Base-by-base conservation (phyloP, 1,140 invertebrate genomes). In the Asbolus verrucosus region DNA sequence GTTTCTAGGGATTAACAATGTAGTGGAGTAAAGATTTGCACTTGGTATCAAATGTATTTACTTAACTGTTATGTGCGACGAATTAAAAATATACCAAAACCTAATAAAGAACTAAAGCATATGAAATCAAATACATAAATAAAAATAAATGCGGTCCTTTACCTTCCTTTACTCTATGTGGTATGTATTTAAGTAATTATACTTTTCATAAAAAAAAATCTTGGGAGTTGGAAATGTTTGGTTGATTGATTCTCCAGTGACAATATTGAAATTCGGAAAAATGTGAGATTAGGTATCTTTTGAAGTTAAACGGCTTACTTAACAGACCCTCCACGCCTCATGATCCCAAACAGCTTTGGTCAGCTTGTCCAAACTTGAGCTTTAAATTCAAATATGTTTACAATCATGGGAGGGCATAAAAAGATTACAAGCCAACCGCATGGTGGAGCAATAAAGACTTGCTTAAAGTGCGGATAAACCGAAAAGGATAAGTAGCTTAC, bases 401-500 rank as follows among this genome's bases (percentile, higher is more conserved):
- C 46, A 36, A n/a, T 36, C 5, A 36, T 11, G 33, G 33, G 5
- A 36, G 33, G 54, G 61, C 18, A 27, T 63, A 63, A 63, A 63
- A 19, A 39, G 61, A 63, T 63, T 41, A 63, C 61, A 62, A 14
- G 15, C n/a, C 6, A 24, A 14, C 50, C 43, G 19, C 19, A 59
- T 59, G 18, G 50, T 6, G 19, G 16, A 59, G 50, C 50, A 59
- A 59, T 59, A 59, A 59, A 13, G 27, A 24, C 50, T 30, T 27
- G 50, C 43, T 16, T 16, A 46, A 24, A 46, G 15, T 46, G 43
- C 15, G 59, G 59, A 19, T 62, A 38, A 63, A 19, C 13, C 39
- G 15, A 18, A 19, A n/a, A 27, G 24, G 61, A 19, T 63, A 63
- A 63, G 46, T 18, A 54, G 46, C 61, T 63, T 63, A 63, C 6